Base-by-base conservation (phyloP, 2,797 vertebrate species). In the Peromyscus nudipes region DNA sequence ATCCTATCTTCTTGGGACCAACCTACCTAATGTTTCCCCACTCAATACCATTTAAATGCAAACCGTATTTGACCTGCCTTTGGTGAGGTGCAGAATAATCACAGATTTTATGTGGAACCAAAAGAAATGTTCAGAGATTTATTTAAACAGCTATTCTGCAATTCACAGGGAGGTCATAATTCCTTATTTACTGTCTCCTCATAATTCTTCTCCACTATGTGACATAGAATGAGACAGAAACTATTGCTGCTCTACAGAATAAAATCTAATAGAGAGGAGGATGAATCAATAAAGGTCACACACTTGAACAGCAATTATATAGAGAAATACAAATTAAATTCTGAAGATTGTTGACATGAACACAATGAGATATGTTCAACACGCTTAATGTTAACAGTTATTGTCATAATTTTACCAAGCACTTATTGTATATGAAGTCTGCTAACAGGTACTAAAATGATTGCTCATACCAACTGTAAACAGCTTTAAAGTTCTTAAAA, bases 91-190 rank as follows among this genome's bases (percentile, higher is more conserved):
- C 34, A 81, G 29, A 34, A 84, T 87, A 92, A 81, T 80, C 13
- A 40, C 6, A 80, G 57, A n/a, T 4, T 52, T 82, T 19, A 69
- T 62, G 23, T 57, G 31, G 19, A 80, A 49, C 31, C 55, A 52
- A 95, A 89, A 80, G 75, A 64, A 60, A 80, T 31, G 11, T 92
- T 52, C 82, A 97, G 57, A 93, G 94, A 91, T 97, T 97, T 98
- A 73, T 97, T 98, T 87, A 97, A 97, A 97, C 86, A 96, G 92
- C 95, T 96, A 95, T 96, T 91, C 97, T 98, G 95, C 95, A 96
- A 95, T 93, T 98, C 98, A 98, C 93, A 97, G 96, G 95, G 98
- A 98, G 95, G 87, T 97, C 96, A 97, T 98, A 98, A 98, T 98
- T 98, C 97, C 95, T 98, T 98, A 97, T 98, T 98, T 98, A 96